Evolutionary conservation across 2,888 invertebrate species (phyloP).

Genomic region (Achlya flavicornis): DNA sequence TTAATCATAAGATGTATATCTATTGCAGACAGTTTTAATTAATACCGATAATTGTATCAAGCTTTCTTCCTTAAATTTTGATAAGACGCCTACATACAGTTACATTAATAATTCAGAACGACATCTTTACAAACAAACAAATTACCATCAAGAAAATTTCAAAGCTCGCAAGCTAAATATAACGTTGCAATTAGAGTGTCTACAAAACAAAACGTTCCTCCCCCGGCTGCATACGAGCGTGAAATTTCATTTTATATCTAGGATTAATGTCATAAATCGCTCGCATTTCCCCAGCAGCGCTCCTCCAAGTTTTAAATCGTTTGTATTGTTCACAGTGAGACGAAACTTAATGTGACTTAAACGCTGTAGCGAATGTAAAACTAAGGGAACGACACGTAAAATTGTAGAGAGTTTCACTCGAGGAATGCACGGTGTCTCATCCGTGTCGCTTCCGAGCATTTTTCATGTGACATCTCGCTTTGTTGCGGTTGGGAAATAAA

Average conservation of each 20-base stretch:
- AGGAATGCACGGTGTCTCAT: conserved; percentile 75
- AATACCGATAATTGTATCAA: not conserved
- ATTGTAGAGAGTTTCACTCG: conserved; percentile 61
- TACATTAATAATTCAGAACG: not conserved
- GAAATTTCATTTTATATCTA: conserved; percentile 68
- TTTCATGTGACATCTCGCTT: conserved; percentile 83
- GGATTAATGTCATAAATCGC: conserved; percentile 73
- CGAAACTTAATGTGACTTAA: conserved; percentile 76
- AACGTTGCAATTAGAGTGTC: conserved; percentile 64
- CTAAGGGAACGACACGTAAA: conserved; percentile 66
- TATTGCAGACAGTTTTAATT: not conserved
- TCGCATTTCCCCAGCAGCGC: conserved; percentile 56
- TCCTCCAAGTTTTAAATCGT: conserved; percentile 66
- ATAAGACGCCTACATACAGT: not conserved
- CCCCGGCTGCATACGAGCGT: conserved; percentile 57
- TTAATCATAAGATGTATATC: not conserved
- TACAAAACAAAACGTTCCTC: conserved; percentile 57
- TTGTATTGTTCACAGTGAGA: conserved; percentile 67
- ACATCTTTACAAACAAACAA: conserved; percentile 21
- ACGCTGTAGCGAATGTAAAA: conserved; percentile 69
- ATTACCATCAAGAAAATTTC: conserved; percentile 28
- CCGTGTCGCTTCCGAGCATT: conserved; percentile 68
- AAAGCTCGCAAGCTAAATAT: conserved; percentile 41
- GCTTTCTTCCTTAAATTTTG: not conserved
- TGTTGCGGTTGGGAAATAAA: conserved; percentile 82